Evolutionary conservation across 2,113 vertebrate genomes (phyloP).

Genomic region (Sterrhoptilus dennistouni): DNA sequence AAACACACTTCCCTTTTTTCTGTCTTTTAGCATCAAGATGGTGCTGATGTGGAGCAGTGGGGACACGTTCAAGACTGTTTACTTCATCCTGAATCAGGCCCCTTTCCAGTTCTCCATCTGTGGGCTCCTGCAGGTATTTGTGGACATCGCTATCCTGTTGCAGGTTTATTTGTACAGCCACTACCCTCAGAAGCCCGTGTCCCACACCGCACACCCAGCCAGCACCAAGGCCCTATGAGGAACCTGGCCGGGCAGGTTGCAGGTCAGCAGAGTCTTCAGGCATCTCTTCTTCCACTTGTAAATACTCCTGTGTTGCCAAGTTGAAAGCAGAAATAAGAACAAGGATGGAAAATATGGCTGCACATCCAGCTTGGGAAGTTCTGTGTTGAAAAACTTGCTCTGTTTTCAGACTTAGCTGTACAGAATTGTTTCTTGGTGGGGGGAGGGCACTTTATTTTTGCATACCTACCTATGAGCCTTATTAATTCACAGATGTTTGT

Average conservation of each 20-base stretch:
- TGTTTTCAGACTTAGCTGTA: conserved; percentile 9
- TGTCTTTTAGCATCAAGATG: conserved; percentile 89
- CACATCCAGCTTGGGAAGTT: not conserved
- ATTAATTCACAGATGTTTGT: conserved; percentile 39
- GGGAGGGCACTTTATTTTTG: conserved; percentile 19
- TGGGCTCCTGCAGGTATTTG: conserved; percentile 90
- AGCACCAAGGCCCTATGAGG: conserved; percentile 92
- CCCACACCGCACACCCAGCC: conserved; percentile 81
- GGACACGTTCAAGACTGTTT: conserved; percentile 94
- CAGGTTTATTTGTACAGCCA: conserved; percentile 90
- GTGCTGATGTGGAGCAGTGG: conserved; percentile 98
- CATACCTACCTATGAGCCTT: conserved; percentile 48
- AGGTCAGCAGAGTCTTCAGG: not conserved
- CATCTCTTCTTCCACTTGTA: not conserved
- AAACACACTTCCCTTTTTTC: not conserved
- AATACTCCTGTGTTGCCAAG: not conserved
- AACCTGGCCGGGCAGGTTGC: not conserved
- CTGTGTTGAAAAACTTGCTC: not conserved
- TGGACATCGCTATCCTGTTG: conserved; percentile 90
- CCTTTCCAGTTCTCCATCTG: conserved; percentile 96
- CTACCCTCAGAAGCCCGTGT: conserved; percentile 85
- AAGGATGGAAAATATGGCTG: not conserved
- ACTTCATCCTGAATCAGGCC: conserved; percentile 92
- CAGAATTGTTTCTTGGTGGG: not conserved
- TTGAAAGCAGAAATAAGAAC: conserved; percentile 4